Conservation (phyloP, 2,888 invertebrate species). For the Protonemura montana region DNA sequence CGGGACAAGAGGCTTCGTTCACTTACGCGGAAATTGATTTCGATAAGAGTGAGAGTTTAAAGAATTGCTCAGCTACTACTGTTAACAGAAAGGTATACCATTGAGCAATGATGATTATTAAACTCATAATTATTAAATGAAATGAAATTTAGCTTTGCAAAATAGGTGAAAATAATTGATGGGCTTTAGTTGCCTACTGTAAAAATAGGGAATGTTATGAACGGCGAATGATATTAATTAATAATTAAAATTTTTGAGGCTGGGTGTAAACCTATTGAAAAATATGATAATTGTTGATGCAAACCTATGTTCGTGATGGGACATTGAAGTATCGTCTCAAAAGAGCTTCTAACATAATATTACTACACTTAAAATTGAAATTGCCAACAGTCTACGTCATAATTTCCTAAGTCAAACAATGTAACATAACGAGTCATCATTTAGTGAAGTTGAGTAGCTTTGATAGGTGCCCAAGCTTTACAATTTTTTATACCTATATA, state of each 20-base stretch:
- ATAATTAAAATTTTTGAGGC: neutral
- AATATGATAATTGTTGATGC: neutral
- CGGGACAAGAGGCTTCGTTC: slow-evolving; percentile 58
- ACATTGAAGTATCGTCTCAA: neutral
- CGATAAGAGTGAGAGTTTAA: slow-evolving; percentile 67
- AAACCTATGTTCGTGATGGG: neutral
- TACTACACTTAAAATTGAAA: slow-evolving; percentile 21
- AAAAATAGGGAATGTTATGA: neutral
- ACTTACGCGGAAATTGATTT: slow-evolving; percentile 85
- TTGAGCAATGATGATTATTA: slow-evolving; percentile 24
- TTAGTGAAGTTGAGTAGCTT: neutral
- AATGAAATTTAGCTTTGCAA: neutral
- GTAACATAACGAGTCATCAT: slow-evolving; percentile 17
- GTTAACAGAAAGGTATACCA: slow-evolving; percentile 41
- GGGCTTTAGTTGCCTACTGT: neutral
- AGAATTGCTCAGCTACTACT: slow-evolving; percentile 47
- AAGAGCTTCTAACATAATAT: slow-evolving; percentile 28
- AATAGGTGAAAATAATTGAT: neutral
- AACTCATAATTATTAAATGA: slow-evolving; percentile 12
- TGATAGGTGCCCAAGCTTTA: slow-evolving; percentile 5
- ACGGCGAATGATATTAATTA: neutral
- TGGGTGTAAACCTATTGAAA: neutral
- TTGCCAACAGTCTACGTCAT: slow-evolving; percentile 40
- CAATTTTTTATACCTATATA: neutral
- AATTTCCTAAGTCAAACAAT: slow-evolving; percentile 38